These are phyloP conservation scores for Phaonia tiefii DNA, from an alignment of 2,888 invertebrate species.

Conservation along the genomic window DNA sequence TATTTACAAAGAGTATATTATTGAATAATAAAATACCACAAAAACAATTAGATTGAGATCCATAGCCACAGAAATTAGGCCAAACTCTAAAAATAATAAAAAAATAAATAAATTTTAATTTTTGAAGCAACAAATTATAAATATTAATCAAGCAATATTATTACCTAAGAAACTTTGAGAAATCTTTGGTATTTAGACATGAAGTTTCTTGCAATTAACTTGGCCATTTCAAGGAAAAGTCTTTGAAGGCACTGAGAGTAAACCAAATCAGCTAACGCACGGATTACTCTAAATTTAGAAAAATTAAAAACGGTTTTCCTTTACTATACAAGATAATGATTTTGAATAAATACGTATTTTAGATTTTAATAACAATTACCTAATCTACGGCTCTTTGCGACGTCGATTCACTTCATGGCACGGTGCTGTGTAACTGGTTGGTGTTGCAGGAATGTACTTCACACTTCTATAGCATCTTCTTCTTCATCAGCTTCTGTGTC, in stretches of 20 bases:
- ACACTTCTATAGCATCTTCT: slow-evolving; percentile 70
- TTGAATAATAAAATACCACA: slow-evolving; percentile 7
- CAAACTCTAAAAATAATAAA: slow-evolving; percentile 45
- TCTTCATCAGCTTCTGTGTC: slow-evolving; percentile 68
- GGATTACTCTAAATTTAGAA: slow-evolving; percentile 41
- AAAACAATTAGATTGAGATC: slow-evolving; percentile 58
- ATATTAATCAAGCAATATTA: too few relatives aligned
- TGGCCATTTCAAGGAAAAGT: slow-evolving; percentile 35
- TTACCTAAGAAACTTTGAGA: slow-evolving; percentile 48
- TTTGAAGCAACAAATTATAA: too few relatives aligned
- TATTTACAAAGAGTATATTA: slow-evolving; percentile 49
- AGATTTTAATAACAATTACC: too few relatives aligned
- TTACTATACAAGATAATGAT: too few relatives aligned
- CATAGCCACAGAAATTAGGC: slow-evolving; percentile 54
- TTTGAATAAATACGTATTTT: too few relatives aligned
- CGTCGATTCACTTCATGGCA: slow-evolving; percentile 48
- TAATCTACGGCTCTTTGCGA: background rate
- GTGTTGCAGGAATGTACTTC: slow-evolving; percentile 55
- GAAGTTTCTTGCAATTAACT: background rate
- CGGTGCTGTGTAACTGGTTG: slow-evolving; percentile 45
- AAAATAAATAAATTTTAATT: background rate
- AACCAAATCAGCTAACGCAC: slow-evolving; percentile 40
- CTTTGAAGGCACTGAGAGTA: slow-evolving; percentile 51
- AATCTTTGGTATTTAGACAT: slow-evolving; percentile 51
- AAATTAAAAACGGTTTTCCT: too few relatives aligned